Base-by-base conservation (phyloP, 2,797 vertebrate species). In the Macropus fuliginosus region DNA sequence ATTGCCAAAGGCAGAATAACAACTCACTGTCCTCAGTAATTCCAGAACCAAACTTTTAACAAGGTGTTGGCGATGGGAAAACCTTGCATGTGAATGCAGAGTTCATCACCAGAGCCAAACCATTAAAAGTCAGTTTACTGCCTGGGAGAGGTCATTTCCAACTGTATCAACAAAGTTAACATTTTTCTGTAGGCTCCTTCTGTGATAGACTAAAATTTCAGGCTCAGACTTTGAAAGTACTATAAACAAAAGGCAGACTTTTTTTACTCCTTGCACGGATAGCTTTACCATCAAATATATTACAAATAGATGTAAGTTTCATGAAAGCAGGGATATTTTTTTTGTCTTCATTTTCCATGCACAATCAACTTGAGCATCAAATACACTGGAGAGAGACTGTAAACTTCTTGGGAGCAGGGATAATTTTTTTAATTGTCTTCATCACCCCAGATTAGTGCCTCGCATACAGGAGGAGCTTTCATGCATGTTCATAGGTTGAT, bases 91-190 rank as follows among this genome's bases (percentile, higher is more conserved):
- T 6, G 34, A 27, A 34, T 0, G 3, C 0, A 3, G 3, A 1
- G 87, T 34, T 21, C 57, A 91, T n/a, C 89, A 90, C 93, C 59
- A 91, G 91, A 94, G n/a, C 11, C 92, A n/a, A 91, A 24, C 90
- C n/a, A 1, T 13, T 34, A 40, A 46, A 87, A 46, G 10, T 27
- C 4, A 12, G 74, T 91, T 91, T 55, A 50, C 28, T 1, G 1
- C 55, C 54, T 81, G 66, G 2, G 1, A 55, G n/a, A 5, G 28
- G 81, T 46, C 12, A n/a, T 54, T 55, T 74, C 62, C 28, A 54
- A 59, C 5, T 6, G 27, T 3, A 59, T 96, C 55, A 10, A 28
- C 74, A 89, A 81, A 93, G 87, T 16, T 74, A 90, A 66, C 56
- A 29, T 66, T 92, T 55, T 52, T 1, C 89, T 21, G 28, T 21